These are phyloP conservation scores for Atrichornis clamosus DNA, from an alignment of 2,113 vertebrate species.

Conservation along the genomic window DNA sequence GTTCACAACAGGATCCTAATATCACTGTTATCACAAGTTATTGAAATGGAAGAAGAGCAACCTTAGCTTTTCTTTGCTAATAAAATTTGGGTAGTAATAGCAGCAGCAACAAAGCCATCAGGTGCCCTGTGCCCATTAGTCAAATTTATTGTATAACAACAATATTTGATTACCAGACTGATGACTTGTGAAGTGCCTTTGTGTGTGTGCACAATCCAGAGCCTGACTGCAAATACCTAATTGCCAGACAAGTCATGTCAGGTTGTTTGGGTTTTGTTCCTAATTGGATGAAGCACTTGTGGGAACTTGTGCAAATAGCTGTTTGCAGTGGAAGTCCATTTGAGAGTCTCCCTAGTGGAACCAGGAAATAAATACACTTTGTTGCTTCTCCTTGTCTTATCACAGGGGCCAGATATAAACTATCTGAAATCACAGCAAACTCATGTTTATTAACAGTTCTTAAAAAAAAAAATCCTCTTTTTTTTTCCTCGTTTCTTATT, in stretches of 20 bases:
- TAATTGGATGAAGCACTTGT: background rate
- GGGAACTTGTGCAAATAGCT: background rate
- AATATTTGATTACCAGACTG: background rate
- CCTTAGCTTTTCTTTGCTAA: background rate
- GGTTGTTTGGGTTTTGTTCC: background rate
- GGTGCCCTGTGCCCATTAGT: background rate
- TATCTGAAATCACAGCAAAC: background rate
- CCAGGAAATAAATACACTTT: background rate
- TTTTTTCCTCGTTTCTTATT: background rate
- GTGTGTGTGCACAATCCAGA: background rate
- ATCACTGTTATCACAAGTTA: background rate
- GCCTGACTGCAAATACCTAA: background rate
- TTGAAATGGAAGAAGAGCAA: background rate
- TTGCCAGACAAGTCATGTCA: background rate
- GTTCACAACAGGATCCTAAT: background rate
- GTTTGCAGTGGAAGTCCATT: background rate
- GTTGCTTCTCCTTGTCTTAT: background rate
- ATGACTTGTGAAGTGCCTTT: background rate
- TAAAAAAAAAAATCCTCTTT: background rate
- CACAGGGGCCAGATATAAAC: background rate
- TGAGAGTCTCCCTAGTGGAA: background rate
- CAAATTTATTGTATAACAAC: background rate
- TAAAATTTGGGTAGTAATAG: background rate
- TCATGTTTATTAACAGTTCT: background rate
- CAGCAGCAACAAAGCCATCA: background rate